These are phyloP conservation scores for Dicranocentrus wangi DNA, from an alignment of 2,888 invertebrate species.

Conservation along the genomic window DNA sequence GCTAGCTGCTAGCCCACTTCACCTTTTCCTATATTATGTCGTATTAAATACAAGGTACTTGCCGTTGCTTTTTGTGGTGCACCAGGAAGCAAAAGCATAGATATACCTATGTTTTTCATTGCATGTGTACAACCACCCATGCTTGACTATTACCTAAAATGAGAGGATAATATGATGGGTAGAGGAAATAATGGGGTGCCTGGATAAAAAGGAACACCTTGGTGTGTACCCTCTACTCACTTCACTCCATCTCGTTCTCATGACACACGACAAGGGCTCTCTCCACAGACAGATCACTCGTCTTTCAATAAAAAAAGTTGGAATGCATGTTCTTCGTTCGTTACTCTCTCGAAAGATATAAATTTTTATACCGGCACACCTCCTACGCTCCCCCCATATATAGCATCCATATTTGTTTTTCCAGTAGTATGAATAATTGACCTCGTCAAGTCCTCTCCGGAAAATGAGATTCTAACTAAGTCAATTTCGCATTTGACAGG, in stretches of 20 bases:
- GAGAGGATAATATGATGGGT: too few species aligned
- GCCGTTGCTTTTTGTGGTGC: too few species aligned
- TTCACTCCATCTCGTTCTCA: neutral
- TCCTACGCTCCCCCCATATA: neutral
- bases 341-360: neutral
- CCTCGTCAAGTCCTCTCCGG: neutral
- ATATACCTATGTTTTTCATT: too few species aligned
- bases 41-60: neutral
- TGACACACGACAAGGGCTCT: neutral
- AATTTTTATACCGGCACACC: slow-evolving; percentile 14
- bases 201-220: too few species aligned
- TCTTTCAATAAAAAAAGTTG: neutral
- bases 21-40: neutral
- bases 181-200: too few species aligned
- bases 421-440: neutral
- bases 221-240: neutral
- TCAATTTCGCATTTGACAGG: slow-evolving; percentile 22
- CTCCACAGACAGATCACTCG: neutral
- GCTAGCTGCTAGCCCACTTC: neutral
- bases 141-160: too few species aligned
- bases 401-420: neutral
- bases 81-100: too few species aligned
- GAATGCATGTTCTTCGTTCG: neutral
- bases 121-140: too few species aligned
- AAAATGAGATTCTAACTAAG: slow-evolving; percentile 3